phyloP scores from a whole-genome alignment of 92 coral and sea anemone species.

The Epizoanthus stellaris region DNA sequence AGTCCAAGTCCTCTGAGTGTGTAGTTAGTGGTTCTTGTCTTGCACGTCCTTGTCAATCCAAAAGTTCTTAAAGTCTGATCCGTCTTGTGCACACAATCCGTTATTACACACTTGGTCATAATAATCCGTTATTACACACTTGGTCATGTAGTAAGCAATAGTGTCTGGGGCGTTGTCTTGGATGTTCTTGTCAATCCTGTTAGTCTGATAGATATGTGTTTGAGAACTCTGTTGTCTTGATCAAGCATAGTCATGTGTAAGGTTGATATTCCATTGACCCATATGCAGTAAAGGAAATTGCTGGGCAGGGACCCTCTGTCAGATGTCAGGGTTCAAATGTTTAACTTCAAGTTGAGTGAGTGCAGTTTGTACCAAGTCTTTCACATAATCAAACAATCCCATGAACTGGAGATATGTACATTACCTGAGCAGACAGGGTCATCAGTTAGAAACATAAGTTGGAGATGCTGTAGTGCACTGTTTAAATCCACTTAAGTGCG shows the following conservation, averaged over 20 bases:
- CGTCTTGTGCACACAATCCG: conserved; percentile 35
- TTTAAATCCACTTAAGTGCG: conserved; percentile 68
- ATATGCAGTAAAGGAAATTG: conserved; percentile 2
- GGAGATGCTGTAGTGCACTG: background rate
- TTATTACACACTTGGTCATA: conserved; percentile 29
- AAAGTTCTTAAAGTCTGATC: conserved; percentile 16
- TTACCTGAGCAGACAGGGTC: conserved; percentile 37
- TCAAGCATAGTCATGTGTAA: conserved; percentile 30
- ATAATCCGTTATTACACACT: conserved; percentile 30
- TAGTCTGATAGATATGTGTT: conserved; percentile 28
- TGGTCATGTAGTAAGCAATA: conserved; percentile 24
- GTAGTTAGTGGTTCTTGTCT: conserved; percentile 27
- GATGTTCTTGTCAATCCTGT: conserved; percentile 38
- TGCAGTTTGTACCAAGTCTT: conserved; percentile 37
- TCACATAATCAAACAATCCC: conserved; percentile 38
- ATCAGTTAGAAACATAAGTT: no score
- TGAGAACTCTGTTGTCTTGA: conserved; percentile 38
- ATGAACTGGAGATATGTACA: conserved; percentile 36
- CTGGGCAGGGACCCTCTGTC: conserved; percentile 54
- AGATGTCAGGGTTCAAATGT: conserved; percentile 11
- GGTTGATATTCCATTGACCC: conserved; percentile 6
- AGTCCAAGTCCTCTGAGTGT: conserved; percentile 28
- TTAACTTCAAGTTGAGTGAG: conserved; percentile 39
- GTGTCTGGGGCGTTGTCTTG: conserved; percentile 17
- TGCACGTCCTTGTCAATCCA: conserved; percentile 40